Evolutionary conservation across 2,113 vertebrate genomes (phyloP), one percentile per base, ranked within the genome.

Genomic region (Channa argus): DNA sequence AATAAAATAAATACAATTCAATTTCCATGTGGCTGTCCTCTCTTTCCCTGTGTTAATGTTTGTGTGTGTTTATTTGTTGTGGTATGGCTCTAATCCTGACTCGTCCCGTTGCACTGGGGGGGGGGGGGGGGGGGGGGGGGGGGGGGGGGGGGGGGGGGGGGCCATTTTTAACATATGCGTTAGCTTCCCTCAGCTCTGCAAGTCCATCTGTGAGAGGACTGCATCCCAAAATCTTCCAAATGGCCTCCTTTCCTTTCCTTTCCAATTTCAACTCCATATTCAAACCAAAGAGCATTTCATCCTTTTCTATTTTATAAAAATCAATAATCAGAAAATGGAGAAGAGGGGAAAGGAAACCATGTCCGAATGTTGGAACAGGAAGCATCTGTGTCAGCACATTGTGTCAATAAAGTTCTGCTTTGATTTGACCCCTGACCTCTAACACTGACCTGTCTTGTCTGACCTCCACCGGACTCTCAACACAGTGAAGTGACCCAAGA

Each of bases 1-100:
- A 99, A 98, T 97, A 96, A 98, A 93, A 91, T 86, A 79, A 84
- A 84, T 86, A 61, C 71, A 60, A 39, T 53, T 86, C 77, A 80
- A 90, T 87, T 90, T 86, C 64, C 65, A 89, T 58, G 85, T 91
- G 90, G 82, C 92, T 90, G 88, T 91, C 87, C 89, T 92, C 92
- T 93, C 92, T 92, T 91, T 89, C 87, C 88, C 90, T 85, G 64
- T 87, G 68, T 90, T 77, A 73, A 74, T 82, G 79, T 89, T 24
- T 74, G 77, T 79, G 61, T 90, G 73, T 88, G 73, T 83, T 86
- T 83, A 83, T 88, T 83, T 83, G 84, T 92, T 52, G 66, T 87
- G 74, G 58, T 89, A 63, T 88, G 82, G 59, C 74, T 88, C 82
- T 90, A 89, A 86, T 85, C 86, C 85, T 85, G 86, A 90, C 69